Evolutionary conservation across 2,113 vertebrate species (phyloP).

Genomic region (Emydocephalus ijimae): DNA sequence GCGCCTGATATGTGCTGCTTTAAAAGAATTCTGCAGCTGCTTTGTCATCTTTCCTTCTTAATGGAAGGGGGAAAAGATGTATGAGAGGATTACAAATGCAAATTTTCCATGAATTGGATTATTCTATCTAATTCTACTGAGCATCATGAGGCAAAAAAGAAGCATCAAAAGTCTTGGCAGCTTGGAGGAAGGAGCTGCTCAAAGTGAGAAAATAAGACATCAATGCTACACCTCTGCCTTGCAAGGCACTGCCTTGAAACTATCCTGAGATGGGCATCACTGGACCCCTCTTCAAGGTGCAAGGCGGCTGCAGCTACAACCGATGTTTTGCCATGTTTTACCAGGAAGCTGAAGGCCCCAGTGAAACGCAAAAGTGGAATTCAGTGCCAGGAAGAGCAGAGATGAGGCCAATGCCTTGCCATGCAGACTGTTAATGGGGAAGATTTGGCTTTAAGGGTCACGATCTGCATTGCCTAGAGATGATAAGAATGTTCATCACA

Average conservation of each 20-base stretch:
- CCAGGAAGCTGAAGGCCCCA: background rate
- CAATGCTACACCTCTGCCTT: background rate
- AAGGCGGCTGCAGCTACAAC: background rate
- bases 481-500: background rate
- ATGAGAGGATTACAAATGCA: background rate
- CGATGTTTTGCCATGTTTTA: too few species aligned
- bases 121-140: background rate
- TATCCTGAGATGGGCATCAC: background rate
- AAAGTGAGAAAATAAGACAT: background rate
- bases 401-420: background rate
- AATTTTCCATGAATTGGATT: background rate
- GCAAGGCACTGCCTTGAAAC: background rate
- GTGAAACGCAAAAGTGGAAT: background rate
- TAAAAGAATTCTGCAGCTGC: background rate
- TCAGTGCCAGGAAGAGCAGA: background rate
- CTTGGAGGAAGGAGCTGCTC: background rate
- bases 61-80: background rate
- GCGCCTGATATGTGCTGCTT: background rate
- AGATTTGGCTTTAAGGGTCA: background rate
- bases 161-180: background rate
- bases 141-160: background rate
- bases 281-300: background rate
- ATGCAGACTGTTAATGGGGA: background rate
- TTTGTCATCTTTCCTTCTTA: background rate
- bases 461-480: background rate